Evolutionary conservation across 1,140 invertebrate species (phyloP), one percentile per base, ranked within the genome.

Genomic region (Drosophila biarmipes): DNA sequence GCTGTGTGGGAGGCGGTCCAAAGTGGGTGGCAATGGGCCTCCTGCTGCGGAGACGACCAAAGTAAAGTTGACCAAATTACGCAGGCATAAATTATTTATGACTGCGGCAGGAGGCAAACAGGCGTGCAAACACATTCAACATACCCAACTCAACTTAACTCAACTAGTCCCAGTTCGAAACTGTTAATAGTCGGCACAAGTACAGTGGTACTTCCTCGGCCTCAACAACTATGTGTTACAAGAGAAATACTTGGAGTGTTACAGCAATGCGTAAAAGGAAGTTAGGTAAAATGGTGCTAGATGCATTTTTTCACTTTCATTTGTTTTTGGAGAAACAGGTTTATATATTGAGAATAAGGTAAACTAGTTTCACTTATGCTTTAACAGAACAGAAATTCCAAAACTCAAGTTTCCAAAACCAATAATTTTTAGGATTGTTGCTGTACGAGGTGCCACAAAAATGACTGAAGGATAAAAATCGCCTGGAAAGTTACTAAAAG

Each of bases 21-120:
- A 17, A 37, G 52, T 57, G 58, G 58, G 58, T 58, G 61, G 59
- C 24, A 48, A 27, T 53, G 64, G 31, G 4, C n/a, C 21, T 24
- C 15, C 58, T n/a, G n/a, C 55, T 54, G 57, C 27, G 62, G 57
- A 43, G n/a, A 12, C 17, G 48, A 42, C 58, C 35, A 84, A 79
- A 63, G 66, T 63, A 63, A 76, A 68, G 79, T 87, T 87, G 82
- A 87, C 82, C 82, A 87, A 87, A 82, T 87, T 81, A 87, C 79
- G 75, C 54, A 76, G 74, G 71, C 82, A 89, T 87, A 89, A 89
- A 87, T 87, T 82, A 87, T 87, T 87, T 87, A 87, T 87, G 78
- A 82, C 74, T 89, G 81, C 80, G 73, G 43, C 80, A 79, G 58
- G 40, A 56, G 54, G 54, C 64, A 75, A 80, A 80, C 78, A 80